Base-by-base conservation (phyloP, 2,797 vertebrate genomes). In the Falco cherrug region DNA sequence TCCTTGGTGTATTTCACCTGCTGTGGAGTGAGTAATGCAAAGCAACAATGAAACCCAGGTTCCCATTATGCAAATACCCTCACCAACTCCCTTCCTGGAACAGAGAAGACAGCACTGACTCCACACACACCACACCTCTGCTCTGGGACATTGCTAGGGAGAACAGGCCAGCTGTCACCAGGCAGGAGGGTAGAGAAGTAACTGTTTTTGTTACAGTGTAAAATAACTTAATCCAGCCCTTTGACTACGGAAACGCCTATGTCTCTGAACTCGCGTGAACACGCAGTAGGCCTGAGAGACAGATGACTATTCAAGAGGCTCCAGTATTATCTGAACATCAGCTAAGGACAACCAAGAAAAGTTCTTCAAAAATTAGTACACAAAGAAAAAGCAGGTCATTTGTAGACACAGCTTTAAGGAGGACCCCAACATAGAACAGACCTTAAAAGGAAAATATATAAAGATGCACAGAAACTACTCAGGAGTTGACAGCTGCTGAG, bases 1-100 rank as follows among this genome's bases (percentile, higher is more conserved):
- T 35, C 26, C 24, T 57, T 48, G 11, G 10, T 2, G 1, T 20
- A 29, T 12, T 59, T 90, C 14, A 47, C 10, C 47, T 0, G 0
- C 16, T 48, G 14, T 10, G 7, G 54, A 64, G 17, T 7, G n/a
- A 88, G 33, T 13, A 56, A 63, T 10, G 51, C n/a, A 83, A 80
- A 70, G 33, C 29, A 69, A 3, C 31, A 26, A 41, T 13, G 50
- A 78, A 89, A 70, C 11, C 7, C 47, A 35, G 21, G 33, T 31
- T 70, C 77, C 29, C 29, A 45, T 37, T 16, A 77, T 50, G 56
- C 43, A 75, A 88, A 76, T 61, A 9, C 3, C 25, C 22, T 48
- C 64, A 39, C 5, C 50, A 76, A 11, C 15, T 31, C 39, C 35
- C 20, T 83, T 51, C 39, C n/a, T 68, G 57, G 11, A 64, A 17